Evolutionary conservation across 2,888 invertebrate species (phyloP), one percentile per base, ranked within the genome.

Genomic region (Philaethria dido): DNA sequence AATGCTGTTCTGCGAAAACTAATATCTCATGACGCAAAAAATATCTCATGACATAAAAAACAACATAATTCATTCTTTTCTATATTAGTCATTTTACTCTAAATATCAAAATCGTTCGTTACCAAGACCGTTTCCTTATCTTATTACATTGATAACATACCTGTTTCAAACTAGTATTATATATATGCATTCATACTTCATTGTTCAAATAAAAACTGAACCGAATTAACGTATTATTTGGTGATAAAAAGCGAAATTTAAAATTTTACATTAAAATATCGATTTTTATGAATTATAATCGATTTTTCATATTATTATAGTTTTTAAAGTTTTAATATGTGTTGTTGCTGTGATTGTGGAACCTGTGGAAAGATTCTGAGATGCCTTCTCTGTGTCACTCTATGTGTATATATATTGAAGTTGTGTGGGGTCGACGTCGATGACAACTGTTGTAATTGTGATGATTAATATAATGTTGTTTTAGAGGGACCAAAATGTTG

Each of bases 401-500:
- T 85, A 0, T 85, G 84, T 14, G 87, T 87, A 39, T 89, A 84
- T 48, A 59, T 91, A 1, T 68, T 86, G 36, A 85, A 79, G 64
- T 78, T 88, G 83, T 91, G 89, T 52, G 90, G 90, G 0, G 80
- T 87, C 0, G 89, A 90, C 59, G 79, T 87, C 0, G 83, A 85
- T 8, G 87, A 86, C 1, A 81, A 79, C 0, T 87, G 88, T 69
- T 72, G 72, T 20, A 72, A 70, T 29, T 70, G 70, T 1, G 71
- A 69, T 13, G 62, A 66, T 13, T 66, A 45, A 64, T 55, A 47
- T 55, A 25, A 13, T 39, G 14, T 64, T 36, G 22, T 50, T 50
- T 39, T 13, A 25, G 9, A 14, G n/a, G n/a, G n/a, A 39, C 11
- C 47, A 57, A 36, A 52, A 36, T 61, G 42, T 29, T 54, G 22